Evolutionary conservation across 1,140 invertebrate genomes (phyloP), one percentile per base, ranked within the genome.

Genomic region (Trinorchestia longiramus): DNA sequence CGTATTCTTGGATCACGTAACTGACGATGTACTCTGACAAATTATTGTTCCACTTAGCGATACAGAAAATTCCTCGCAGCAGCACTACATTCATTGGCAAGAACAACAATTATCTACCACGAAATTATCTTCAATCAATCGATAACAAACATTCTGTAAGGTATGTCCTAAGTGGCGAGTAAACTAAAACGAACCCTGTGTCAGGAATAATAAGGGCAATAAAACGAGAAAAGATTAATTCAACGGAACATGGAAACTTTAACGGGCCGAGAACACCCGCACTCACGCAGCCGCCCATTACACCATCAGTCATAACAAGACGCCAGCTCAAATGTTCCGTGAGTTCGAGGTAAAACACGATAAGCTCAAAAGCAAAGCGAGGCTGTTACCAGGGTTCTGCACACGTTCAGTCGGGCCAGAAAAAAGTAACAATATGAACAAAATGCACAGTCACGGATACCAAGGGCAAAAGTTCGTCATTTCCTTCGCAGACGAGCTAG

Each of bases 391-490:
- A 6, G 41, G 47, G 41, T 94, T 45, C 44, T 44, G 19, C 41
- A 91, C 41, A 28, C 43, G 41, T 42, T 91, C 41, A 91, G 88
- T 23, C 41, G 19, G 8, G 88, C 43, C 43, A 47, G 47, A 94
- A 94, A 94, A 43, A 44, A 15, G 44, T 47, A 43, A 43, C 44
- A 77, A 77, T 77, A 77, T 77, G 62, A 44, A 94, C 92, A 94
- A 94, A 94, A 44, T 94, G 92, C 44, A 44, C 43, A 94, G 92
- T 94, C 92, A 94, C 92, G 92, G 92, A 94, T 43, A 6, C 92
- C 92, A 43, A 44, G 88, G 92, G 92, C 92, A 45, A 94, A 94
- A 94, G 92, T 94, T 94, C 92, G 92, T 94, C 92, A 94, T 94
- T 94, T 94, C 92, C 92, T 94, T 94, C 92, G 23, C 92, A 44